A percentile compares a stretch with the other conserved stretches of the same genome.
phyloP scores from a whole-genome alignment of 1,140 invertebrate species.

The Lysiphlebus fabarum region DNA sequence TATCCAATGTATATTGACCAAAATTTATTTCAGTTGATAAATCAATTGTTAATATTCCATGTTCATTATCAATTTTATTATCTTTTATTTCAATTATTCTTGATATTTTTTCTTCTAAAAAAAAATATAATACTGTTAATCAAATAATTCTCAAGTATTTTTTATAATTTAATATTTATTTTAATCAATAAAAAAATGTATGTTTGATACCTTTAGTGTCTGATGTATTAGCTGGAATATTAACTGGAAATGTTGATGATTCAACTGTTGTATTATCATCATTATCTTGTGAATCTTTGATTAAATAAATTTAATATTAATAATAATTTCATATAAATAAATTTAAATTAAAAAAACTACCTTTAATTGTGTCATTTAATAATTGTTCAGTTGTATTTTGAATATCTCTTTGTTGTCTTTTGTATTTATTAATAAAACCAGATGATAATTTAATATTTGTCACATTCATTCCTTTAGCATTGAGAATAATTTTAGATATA shows the following conservation, averaged over 20 bases:
- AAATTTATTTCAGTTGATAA: slow-evolving; percentile 22
- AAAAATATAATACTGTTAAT: too few species aligned
- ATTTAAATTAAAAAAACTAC: too few species aligned
- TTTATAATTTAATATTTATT: background rate
- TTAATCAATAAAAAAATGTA: background rate
- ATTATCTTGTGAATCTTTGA: too few species aligned
- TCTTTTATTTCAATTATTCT: slow-evolving; percentile 27
- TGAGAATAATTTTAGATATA: slow-evolving; percentile 31
- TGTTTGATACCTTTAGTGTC: background rate
- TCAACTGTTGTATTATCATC: too few species aligned
- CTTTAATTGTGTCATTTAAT: too few species aligned
- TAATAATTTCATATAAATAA: too few species aligned
- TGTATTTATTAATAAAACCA: slow-evolving; percentile 14
- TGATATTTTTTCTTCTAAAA: slow-evolving; percentile 13
- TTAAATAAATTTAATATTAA: too few species aligned
- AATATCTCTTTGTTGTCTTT: too few species aligned
- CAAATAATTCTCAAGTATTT: background rate
- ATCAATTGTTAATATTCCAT: slow-evolving; percentile 32
- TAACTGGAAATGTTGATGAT: background rate
- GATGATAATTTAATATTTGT: slow-evolving; percentile 23
- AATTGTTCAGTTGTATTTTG: too few species aligned
- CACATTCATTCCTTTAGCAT: slow-evolving; percentile 33
- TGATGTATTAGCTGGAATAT: background rate
- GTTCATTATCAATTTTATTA: slow-evolving; percentile 32
- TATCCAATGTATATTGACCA: slow-evolving; percentile 38